Percentiles rank a stretch among this genome's conserved stretches.
Evolutionary conservation across 2,888 invertebrate genomes (phyloP).

Genomic region (Drosophila siamana): DNA sequence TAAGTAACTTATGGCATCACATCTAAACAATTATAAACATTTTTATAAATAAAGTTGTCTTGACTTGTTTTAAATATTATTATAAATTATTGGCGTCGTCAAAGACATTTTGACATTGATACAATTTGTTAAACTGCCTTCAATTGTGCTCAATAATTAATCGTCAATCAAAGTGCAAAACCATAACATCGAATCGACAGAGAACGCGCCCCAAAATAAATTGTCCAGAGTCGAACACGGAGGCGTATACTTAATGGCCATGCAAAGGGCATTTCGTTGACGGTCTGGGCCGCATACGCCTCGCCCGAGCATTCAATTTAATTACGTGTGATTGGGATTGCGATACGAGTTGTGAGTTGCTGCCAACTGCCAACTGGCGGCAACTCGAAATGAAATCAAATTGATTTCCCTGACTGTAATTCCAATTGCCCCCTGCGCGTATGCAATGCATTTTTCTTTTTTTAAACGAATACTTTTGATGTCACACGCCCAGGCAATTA

Average conservation of each 20-base stretch:
- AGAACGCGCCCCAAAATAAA: background rate
- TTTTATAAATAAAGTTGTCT: too few relatives aligned
- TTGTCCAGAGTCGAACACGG: background rate
- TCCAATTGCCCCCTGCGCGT: slow-evolving; percentile 32
- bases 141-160: too few relatives aligned
- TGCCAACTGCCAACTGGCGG: slow-evolving; percentile 34
- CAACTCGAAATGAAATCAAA: slow-evolving; percentile 60
- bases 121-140: too few relatives aligned
- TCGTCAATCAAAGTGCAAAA: background rate
- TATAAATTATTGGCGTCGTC: too few relatives aligned
- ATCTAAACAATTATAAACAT: too few relatives aligned
- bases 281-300: background rate
- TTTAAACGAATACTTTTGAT: slow-evolving; percentile 25
- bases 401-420: slow-evolving; percentile 55
- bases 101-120: too few relatives aligned
- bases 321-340: slow-evolving; percentile 18
- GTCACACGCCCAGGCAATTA: slow-evolving; percentile 67
- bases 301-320: slow-evolving; percentile 18
- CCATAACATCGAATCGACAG: background rate
- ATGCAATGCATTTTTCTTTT: slow-evolving; percentile 37
- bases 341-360: slow-evolving; percentile 20
- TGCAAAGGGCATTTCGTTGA: slow-evolving; percentile 16
- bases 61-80: too few relatives aligned
- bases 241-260: background rate
- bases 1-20: too few relatives aligned